Conservation (phyloP, 2,113 vertebrate species). For the Neodontobutis hainanensis region DNA sequence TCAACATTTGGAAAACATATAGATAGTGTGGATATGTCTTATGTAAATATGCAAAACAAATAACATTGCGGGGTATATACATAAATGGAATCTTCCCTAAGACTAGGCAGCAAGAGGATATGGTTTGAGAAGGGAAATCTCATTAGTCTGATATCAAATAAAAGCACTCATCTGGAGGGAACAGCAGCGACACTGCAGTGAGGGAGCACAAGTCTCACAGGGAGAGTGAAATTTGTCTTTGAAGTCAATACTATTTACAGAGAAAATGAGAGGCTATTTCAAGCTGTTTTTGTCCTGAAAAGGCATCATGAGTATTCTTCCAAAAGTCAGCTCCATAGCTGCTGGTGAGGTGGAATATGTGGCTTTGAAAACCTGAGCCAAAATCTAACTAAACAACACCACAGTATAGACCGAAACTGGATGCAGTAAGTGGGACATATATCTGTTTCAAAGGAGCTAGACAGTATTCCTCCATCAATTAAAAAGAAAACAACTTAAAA, state of each 20-base stretch:
- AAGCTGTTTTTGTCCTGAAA: constrained; percentile 39
- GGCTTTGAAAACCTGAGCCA: too few relatives aligned
- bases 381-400: too few relatives aligned
- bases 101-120: constrained; percentile 55
- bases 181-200: constrained; percentile 52
- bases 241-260: constrained; percentile 68
- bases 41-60: constrained; percentile 79
- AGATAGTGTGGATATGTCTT: constrained; percentile 69
- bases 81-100: constrained; percentile 72
- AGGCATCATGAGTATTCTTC: constrained; percentile 24
- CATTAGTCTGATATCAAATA: constrained; percentile 80
- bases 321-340: constrained; percentile 22
- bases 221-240: constrained; percentile 67
- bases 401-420: too few relatives aligned
- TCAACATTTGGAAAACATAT: constrained; percentile 75
- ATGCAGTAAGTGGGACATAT: too few relatives aligned
- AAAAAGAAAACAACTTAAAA: too few relatives aligned
- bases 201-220: constrained; percentile 54
- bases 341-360: not conserved
- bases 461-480: too few relatives aligned
- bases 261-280: constrained; percentile 62
- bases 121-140: constrained; percentile 76
- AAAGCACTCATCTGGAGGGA: constrained; percentile 75
- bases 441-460: too few relatives aligned
- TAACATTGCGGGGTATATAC: constrained; percentile 71